phyloP scores from a whole-genome alignment of 2,113 vertebrate species.

The Istiophorus platypterus region DNA sequence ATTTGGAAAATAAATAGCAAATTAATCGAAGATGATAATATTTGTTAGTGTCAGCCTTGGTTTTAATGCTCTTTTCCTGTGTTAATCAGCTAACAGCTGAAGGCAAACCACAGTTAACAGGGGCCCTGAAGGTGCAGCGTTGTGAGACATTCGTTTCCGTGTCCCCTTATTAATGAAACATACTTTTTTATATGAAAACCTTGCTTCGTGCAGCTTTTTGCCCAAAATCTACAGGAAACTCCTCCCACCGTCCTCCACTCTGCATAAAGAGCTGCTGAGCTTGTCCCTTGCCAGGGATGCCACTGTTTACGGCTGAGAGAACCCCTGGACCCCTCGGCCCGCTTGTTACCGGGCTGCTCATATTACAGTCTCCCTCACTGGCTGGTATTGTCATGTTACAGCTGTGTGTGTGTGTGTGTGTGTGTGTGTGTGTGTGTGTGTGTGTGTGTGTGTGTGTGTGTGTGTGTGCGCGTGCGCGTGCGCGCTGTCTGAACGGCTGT shows the following conservation, averaged over 20 bases:
- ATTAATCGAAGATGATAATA: not conserved
- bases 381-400: slow-evolving; percentile 79
- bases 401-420: slow-evolving; percentile 39
- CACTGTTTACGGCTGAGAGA: slow-evolving; percentile 59
- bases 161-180: too few species aligned
- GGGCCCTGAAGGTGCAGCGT: not conserved
- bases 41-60: not conserved
- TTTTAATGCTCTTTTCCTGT: not conserved
- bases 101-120: not conserved
- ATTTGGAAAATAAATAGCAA: not conserved
- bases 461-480: slow-evolving; percentile 38
- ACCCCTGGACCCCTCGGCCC: slow-evolving; percentile 49
- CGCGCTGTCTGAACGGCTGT: slow-evolving; percentile 2
- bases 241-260: not conserved
- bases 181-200: not conserved
- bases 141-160: not conserved
- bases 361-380: slow-evolving; percentile 74
- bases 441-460: slow-evolving; percentile 34
- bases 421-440: slow-evolving; percentile 34
- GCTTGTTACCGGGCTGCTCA: slow-evolving; percentile 64
- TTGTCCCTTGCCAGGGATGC: slow-evolving; percentile 40
- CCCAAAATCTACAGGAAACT: not conserved
- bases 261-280: slow-evolving; percentile 7
- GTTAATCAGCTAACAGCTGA: too few species aligned
- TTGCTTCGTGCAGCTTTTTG: slow-evolving; percentile 4